phyloP scores from a whole-genome alignment of 2,113 vertebrate species.

The Oncorhynchus mykiss region DNA sequence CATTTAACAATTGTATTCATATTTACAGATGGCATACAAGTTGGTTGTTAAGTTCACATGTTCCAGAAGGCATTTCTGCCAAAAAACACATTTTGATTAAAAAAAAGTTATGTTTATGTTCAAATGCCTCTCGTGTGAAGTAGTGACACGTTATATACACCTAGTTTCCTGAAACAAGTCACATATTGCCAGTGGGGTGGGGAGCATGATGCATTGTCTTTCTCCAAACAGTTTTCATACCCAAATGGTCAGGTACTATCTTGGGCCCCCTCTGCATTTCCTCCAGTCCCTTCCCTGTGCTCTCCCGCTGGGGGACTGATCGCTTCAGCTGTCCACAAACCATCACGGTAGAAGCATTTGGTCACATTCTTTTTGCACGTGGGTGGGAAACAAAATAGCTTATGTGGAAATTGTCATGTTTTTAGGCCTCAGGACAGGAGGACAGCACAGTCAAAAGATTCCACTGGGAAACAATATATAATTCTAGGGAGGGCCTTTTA shows the following conservation, averaged over 20 bases:
- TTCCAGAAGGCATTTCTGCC: too few relatives aligned
- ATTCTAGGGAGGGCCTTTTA: too few relatives aligned
- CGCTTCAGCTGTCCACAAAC: slow-evolving; percentile 73
- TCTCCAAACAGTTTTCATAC: slow-evolving; percentile 56
- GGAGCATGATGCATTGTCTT: slow-evolving; percentile 44
- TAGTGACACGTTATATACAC: too few relatives aligned
- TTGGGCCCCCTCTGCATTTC: slow-evolving; percentile 40
- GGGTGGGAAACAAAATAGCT: slow-evolving; percentile 48
- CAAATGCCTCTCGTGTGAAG: too few relatives aligned
- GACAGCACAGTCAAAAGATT: too few relatives aligned
- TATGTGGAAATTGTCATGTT: slow-evolving; percentile 47
- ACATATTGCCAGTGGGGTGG: slow-evolving; percentile 21
- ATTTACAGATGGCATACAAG: too few relatives aligned
- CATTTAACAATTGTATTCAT: too few relatives aligned
- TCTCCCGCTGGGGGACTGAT: slow-evolving; percentile 69
- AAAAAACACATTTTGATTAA: too few relatives aligned
- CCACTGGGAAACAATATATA: too few relatives aligned
- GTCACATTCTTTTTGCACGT: slow-evolving; percentile 63
- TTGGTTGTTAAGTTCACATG: too few relatives aligned
- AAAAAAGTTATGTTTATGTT: too few relatives aligned
- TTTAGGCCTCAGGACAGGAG: background rate
- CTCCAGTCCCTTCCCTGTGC: slow-evolving; percentile 31
- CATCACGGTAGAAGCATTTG: slow-evolving; percentile 69
- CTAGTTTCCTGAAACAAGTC: too few relatives aligned
- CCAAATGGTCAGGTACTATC: slow-evolving; percentile 74